Evolutionary conservation across 2,797 vertebrate genomes (phyloP).

Genomic region (Pantherophis vulpinus): DNA sequence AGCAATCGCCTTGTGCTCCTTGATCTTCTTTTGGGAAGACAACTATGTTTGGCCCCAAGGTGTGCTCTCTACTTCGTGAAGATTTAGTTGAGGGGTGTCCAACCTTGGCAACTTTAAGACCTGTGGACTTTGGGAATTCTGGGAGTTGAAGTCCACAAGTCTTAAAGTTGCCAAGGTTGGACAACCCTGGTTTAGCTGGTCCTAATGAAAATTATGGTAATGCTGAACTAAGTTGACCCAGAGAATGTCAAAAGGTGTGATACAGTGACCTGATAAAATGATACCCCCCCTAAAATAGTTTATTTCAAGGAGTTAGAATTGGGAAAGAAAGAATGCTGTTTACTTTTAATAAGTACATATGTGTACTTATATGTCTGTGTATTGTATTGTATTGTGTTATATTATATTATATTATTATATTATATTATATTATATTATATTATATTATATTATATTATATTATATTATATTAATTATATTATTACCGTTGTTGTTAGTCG

Average conservation of each 20-base stretch:
- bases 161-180: not conserved
- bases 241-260: not conserved
- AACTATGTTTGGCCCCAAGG: not conserved
- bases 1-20: not conserved
- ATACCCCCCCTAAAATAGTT: not conserved
- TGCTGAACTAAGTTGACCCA: not conserved
- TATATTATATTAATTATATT: no score
- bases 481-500: no score
- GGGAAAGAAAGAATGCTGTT: not conserved
- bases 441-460: no score
- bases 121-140: not conserved
- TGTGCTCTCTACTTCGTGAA: not conserved
- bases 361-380: not conserved
- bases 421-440: no score
- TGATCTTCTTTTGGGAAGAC: not conserved
- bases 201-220: not conserved
- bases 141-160: not conserved
- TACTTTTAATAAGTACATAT: not conserved
- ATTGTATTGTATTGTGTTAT: no score
- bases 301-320: not conserved
- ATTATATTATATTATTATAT: no score
- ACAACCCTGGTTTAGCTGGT: not conserved
- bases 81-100: not conserved
- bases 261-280: not conserved
- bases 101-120: not conserved